Conservation (phyloP, 2,113 vertebrate species). For the Pseudorectes ferrugineus region DNA sequence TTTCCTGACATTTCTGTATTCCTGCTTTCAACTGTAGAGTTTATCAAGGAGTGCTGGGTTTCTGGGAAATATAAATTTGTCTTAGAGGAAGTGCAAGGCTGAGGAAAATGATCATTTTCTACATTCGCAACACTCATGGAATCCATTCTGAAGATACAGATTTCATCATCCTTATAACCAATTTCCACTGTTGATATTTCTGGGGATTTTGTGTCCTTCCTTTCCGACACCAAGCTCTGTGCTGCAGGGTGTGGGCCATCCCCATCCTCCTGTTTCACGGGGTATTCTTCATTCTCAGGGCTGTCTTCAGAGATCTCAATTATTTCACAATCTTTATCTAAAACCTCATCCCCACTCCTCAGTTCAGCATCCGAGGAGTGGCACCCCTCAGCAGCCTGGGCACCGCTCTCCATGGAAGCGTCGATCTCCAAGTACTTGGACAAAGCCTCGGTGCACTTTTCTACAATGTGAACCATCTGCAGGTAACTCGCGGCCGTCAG, state of each 20-base stretch:
- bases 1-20: slow-evolving; percentile 66
- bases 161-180: slow-evolving; percentile 77
- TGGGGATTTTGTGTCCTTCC: slow-evolving; percentile 59
- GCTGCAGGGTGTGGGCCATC: not conserved
- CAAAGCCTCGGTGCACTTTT: slow-evolving; percentile 80
- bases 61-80: slow-evolving; percentile 75
- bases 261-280: slow-evolving; percentile 70
- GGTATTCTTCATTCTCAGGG: slow-evolving; percentile 46
- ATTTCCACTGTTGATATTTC: slow-evolving; percentile 72
- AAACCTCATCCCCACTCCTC: slow-evolving; percentile 42
- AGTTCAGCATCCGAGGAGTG: slow-evolving; percentile 68
- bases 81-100: slow-evolving; percentile 78
- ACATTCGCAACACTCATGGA: slow-evolving; percentile 48
- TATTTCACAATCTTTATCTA: slow-evolving; percentile 77
- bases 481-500: slow-evolving; percentile 81
- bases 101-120: slow-evolving; percentile 72
- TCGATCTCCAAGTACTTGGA: slow-evolving; percentile 78
- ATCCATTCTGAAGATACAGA: slow-evolving; percentile 78
- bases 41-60: slow-evolving; percentile 81
- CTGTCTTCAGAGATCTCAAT: slow-evolving; percentile 79
- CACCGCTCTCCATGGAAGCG: slow-evolving; percentile 59
- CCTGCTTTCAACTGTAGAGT: slow-evolving; percentile 81
- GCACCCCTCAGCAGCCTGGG: slow-evolving; percentile 51
- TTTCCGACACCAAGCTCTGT: slow-evolving; percentile 46
- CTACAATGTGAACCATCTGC: slow-evolving; percentile 84